These are phyloP conservation scores for Zapornia atra DNA, from an alignment of 2,113 vertebrate species.

Conservation along the genomic window DNA sequence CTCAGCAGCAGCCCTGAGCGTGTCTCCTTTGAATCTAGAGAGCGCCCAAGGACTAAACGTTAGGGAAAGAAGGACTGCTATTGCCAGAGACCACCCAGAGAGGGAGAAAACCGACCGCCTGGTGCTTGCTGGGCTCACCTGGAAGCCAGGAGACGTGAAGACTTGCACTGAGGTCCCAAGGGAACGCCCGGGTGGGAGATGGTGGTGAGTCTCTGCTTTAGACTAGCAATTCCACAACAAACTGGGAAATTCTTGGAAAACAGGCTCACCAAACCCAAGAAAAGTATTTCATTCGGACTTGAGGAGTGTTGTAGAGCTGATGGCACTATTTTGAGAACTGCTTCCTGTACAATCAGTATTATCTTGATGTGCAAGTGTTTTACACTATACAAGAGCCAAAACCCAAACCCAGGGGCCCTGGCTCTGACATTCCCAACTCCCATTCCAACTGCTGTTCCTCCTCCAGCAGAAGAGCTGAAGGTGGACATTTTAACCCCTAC, in stretches of 20 bases:
- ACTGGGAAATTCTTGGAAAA: neutral
- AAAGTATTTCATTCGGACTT: neutral
- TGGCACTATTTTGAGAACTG: neutral
- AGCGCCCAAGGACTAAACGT: neutral
- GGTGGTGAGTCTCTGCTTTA: neutral
- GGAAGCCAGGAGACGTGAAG: neutral
- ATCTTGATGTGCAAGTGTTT: neutral
- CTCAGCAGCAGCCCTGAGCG: neutral
- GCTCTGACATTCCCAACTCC: neutral
- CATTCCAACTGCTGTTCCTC: neutral
- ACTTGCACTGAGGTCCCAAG: neutral
- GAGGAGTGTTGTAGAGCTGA: neutral
- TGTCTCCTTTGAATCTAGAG: neutral
- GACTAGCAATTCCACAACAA: neutral
- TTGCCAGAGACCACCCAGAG: neutral
- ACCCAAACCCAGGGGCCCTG: neutral
- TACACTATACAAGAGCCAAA: neutral
- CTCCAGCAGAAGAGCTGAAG: neutral
- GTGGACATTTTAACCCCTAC: neutral
- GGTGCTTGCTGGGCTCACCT: neutral
- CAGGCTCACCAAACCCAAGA: neutral
- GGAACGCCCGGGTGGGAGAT: neutral
- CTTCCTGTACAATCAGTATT: neutral
- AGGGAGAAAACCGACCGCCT: neutral
- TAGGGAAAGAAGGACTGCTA: neutral